A percentile compares a stretch with the other conserved stretches of the same genome.
Evolutionary conservation across 2,888 invertebrate species (phyloP).

Genomic region (Synanthedon vespiformis): DNA sequence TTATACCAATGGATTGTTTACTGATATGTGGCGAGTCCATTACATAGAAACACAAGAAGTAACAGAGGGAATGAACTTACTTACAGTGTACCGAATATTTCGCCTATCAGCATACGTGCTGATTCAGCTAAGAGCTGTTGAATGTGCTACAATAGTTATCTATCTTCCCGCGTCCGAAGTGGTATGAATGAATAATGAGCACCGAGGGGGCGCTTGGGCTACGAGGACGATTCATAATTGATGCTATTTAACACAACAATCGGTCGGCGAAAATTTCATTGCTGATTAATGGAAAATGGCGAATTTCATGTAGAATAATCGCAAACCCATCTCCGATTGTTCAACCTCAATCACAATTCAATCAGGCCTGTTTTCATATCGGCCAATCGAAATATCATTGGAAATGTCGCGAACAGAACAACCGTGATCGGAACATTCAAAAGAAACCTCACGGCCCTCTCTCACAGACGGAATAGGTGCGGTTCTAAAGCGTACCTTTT

Average conservation of each 20-base stretch:
- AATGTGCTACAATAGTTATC: too few species aligned
- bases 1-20: too few species aligned
- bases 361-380: conserved; percentile 47
- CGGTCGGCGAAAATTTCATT: background rate
- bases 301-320: conserved; percentile 7
- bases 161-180: too few species aligned
- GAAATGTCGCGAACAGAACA: conserved; percentile 37
- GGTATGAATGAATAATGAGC: too few species aligned
- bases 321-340: conserved; percentile 20
- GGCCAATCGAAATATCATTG: conserved; percentile 42
- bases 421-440: background rate
- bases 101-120: too few species aligned
- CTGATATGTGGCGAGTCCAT: too few species aligned
- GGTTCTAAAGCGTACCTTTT: background rate
- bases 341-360: conserved; percentile 40
- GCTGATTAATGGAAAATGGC: background rate
- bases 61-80: too few species aligned
- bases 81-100: too few species aligned
- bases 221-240: background rate
- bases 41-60: too few species aligned
- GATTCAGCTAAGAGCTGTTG: too few species aligned
- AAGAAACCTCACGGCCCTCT: conserved; percentile 1
- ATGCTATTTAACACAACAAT: background rate
- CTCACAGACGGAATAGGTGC: background rate
- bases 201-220: too few species aligned